Evolutionary conservation across 2,888 invertebrate species (phyloP), one percentile per base, ranked within the genome.

Genomic region (Leistus spinibarbis): DNA sequence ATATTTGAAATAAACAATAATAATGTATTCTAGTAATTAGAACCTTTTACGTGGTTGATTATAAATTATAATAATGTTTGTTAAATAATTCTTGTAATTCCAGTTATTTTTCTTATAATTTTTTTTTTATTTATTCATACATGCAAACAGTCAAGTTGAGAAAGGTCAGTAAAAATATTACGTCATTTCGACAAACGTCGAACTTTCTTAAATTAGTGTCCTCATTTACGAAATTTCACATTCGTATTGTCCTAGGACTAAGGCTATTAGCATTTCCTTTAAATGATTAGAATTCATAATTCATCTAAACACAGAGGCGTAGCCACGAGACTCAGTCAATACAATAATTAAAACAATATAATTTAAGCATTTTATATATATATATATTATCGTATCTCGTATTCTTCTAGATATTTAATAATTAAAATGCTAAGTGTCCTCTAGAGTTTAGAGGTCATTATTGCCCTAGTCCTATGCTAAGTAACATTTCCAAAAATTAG

Each of bases 111-210:
- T n/a, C n/a, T n/a, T 24, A 24, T 24, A 24, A 40, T 40, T 40
- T 40, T 40, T 40, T 40, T 5, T 5, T 7, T 7, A 40, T n/a
- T n/a, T n/a, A 40, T 40, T 40, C 40, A 40, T 40, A 40, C 40
- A 40, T 16, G 66, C 66, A 53, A 66, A 66, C 27, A 66, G 27
- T 66, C 54, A 13, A 9, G 10, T 66, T 66, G 53, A 20, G 66
- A 53, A 66, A 66, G 66, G 66, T 66, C 66, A 66, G 66, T 66
- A 9, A n/a, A 66, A 10, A 66, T 23, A 23, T 66, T 66, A 13
- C 66, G 66, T 66, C 66, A 66, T 66, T 66, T 64, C 16, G 53
- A 66, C 27, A 27, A 53, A 64, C 22, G 17, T 60, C 40, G 40
- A 40, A 40, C 40, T 40, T 40, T 40, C 40, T 40, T 40, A 40